Conservation (phyloP, 2,113 vertebrate genomes). For the Podilymbus podiceps region DNA sequence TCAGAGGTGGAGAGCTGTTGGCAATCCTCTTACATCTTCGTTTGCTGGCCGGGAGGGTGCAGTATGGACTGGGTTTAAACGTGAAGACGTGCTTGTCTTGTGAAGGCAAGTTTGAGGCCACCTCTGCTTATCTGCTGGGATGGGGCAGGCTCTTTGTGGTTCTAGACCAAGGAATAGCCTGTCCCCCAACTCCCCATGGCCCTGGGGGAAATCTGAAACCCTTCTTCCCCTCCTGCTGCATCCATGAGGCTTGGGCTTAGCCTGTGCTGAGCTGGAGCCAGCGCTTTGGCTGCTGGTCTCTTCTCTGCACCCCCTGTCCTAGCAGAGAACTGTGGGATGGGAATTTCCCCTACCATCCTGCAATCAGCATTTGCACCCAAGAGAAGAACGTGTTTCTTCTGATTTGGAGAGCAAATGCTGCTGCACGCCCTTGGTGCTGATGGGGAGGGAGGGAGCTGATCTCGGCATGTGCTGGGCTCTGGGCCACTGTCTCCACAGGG, state of each 20-base stretch:
- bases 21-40: neutral
- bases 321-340: neutral
- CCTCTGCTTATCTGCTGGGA: neutral
- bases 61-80: neutral
- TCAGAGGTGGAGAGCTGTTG: neutral
- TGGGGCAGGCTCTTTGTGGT: neutral
- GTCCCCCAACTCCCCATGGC: neutral
- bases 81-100: neutral
- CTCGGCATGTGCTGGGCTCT: neutral
- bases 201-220: neutral
- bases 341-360: neutral
- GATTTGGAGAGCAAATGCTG: neutral
- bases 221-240: neutral
- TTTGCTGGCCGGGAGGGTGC: neutral
- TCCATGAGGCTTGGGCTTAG: neutral
- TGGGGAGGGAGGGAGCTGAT: neutral
- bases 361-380: neutral
- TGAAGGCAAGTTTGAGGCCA: neutral
- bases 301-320: neutral
- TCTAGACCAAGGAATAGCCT: neutral
- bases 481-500: rapidly evolving
- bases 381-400: neutral
- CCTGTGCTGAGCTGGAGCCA: neutral
- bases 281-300: neutral
- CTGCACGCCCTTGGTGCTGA: neutral